Evolutionary conservation across 2,113 vertebrate species (phyloP), one percentile per base, ranked within the genome.

Genomic region (Cephalopholis sonnerati): DNA sequence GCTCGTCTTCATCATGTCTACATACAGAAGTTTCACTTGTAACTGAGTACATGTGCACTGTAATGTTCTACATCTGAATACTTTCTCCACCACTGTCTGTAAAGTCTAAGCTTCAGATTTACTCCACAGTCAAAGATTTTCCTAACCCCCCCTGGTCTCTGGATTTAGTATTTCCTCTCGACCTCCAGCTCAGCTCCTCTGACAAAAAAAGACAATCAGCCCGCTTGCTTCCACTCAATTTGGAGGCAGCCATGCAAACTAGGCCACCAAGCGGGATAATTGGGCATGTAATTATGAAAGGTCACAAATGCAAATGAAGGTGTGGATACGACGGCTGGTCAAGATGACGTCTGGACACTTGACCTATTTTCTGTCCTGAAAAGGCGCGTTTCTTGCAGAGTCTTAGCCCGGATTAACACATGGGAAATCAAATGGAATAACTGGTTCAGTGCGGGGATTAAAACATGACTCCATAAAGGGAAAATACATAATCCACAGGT

Each of bases 221-320:
- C n/a, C 27, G 39, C 62, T 76, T 71, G 36, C 62, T 62, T 78
- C 64, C 25, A 17, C 41, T 67, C 61, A 22, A 75, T 92, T 69
- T 64, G 51, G 51, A 72, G 73, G 77, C 90, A 89, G 70, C 71
- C 89, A 89, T 88, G 92, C 89, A 86, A 95, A 94, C 84, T 87
- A 88, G 93, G 95, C 81, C 93, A 93, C 89, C 90, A 88, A 90
- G 90, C 93, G 77, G 89, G 76, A 92, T 93, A 94, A 95, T 93
- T 94, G 89, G 89, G 77, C 83, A 81, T 83, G 81, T 90, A 89
- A 93, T 95, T 86, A 94, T 88, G 87, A 94, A 87, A 95, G 94
- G 91, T 94, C 87, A 93, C 83, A 95, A 88, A 95, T 94, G 93
- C 92, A 93, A 95, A 95, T 95, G 53, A 91, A 69, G 81, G 65